Base-by-base conservation (phyloP, 2,113 vertebrate species). In the Gallinago jamesoni region DNA sequence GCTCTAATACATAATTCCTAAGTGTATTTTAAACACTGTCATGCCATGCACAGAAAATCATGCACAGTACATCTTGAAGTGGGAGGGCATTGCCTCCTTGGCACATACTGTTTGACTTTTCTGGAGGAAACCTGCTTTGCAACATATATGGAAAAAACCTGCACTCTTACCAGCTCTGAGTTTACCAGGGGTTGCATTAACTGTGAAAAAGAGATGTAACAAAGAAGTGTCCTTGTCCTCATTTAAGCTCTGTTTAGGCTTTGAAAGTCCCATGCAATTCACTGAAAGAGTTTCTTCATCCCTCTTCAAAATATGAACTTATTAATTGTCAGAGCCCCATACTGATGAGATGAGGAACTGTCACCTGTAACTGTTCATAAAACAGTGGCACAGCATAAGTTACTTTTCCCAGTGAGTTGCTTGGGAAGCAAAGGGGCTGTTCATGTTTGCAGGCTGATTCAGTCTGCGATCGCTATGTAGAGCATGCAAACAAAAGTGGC, bases 361-460 rank as follows among this genome's bases (percentile, higher is more conserved):
- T 79, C 62, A 5, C 28, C 59, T 48, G 16, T 79, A n/a, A n/a
- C 90, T 43, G 59, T 75, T 84, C 1, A 2, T 59, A 48, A 47
- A 74, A 50, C 31, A 37, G 56, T 57, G 64, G 10, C 63, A 43
- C 41, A 59, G 5, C 12, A 0, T 41, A 66, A 82, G 70, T 90
- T 93, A 25, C 53, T 63, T 79, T 41, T 91, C 56, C 47, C 80
- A 82, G 33, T 30, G 79, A 62, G 12, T 57, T 57, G 30, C 87
- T 41, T 73, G 47, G 67, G 90, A 88, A 83, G 67, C 45, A 73
- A 79, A 83, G 39, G 16, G 52, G 7, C 39, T 64, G 53, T 70
- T 90, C 69, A 3, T 90, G 68, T 75, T 89, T 96, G 39, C 57
- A 82, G 72, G 50, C 53, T 90, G 67, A 85, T 87, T 85, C 75